phyloP scores from a whole-genome alignment of 2,888 invertebrate species.

The Ichneumoninae sp. region DNA sequence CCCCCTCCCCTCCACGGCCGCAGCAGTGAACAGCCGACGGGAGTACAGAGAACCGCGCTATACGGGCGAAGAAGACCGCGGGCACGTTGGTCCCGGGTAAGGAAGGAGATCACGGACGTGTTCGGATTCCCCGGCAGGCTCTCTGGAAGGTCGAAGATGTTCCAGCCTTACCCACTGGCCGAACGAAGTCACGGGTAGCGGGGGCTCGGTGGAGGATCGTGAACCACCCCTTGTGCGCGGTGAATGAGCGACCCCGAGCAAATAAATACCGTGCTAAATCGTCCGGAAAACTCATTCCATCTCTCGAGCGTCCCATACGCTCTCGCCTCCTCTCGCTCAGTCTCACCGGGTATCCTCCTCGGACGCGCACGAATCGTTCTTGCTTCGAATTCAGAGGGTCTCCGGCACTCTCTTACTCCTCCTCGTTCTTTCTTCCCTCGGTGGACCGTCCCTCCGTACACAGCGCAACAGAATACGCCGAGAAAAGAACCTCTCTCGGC shows the following conservation, averaged over 20 bases:
- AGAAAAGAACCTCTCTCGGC: constrained; percentile 8
- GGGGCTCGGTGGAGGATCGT: constrained; percentile 30
- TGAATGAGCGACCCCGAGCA: constrained; percentile 69
- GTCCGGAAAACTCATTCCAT: constrained; percentile 81
- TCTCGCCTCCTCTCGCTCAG: constrained; percentile 44
- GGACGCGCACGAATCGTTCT: constrained; percentile 66
- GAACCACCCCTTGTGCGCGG: constrained; percentile 54
- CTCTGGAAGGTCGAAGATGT: constrained; percentile 55
- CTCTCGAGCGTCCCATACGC: constrained; percentile 69
- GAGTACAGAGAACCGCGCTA: not conserved
- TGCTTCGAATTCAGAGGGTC: constrained; percentile 66
- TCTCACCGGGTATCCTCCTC: constrained; percentile 31
- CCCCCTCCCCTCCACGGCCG: not conserved
- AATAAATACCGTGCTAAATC: constrained; percentile 81
- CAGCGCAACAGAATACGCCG: constrained; percentile 19
- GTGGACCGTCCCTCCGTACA: constrained; percentile 27
- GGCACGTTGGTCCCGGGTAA: constrained; percentile 57
- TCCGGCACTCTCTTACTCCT: constrained; percentile 34
- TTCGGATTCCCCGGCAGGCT: constrained; percentile 53
- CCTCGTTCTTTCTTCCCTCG: constrained; percentile 34
- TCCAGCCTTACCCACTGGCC: constrained; percentile 43
- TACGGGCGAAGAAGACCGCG: constrained; percentile 53
- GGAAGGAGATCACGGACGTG: constrained; percentile 61
- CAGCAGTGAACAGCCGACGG: constrained; percentile 6
- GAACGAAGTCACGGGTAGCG: constrained; percentile 10